phyloP scores from a whole-genome alignment of 2,113 vertebrate genomes.

The Prunella himalayana region DNA sequence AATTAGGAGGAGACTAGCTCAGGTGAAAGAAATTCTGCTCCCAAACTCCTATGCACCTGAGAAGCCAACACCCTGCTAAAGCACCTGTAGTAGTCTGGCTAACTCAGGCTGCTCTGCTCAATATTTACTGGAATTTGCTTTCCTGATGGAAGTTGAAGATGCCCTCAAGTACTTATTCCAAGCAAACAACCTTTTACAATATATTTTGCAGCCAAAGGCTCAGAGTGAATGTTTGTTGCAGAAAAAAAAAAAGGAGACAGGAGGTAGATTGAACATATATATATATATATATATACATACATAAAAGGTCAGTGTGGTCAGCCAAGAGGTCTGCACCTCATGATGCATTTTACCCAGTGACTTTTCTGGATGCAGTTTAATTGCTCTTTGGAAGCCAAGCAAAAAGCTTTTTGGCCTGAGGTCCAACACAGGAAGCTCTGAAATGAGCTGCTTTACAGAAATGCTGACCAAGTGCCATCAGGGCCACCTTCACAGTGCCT shows the following conservation, averaged over 20 bases:
- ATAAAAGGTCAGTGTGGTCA: neutral
- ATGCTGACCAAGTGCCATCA: neutral
- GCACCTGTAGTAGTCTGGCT: neutral
- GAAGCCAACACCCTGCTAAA: neutral
- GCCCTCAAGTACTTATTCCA: neutral
- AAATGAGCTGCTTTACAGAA: neutral
- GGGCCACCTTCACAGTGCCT: neutral
- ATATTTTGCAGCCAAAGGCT: neutral
- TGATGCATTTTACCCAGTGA: neutral
- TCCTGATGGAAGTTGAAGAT: neutral
- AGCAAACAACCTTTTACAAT: neutral
- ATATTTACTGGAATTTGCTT: neutral
- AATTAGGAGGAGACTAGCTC: neutral
- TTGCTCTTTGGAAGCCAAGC: neutral
- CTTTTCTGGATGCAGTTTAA: neutral
- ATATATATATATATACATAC: fast-evolving
- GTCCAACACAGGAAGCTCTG: neutral
- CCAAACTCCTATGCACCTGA: neutral
- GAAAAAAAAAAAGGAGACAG: neutral
- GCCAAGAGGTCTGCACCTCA: neutral
- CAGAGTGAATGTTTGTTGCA: neutral
- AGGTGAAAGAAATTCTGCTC: neutral
- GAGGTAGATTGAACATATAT: neutral
- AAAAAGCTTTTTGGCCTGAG: neutral
- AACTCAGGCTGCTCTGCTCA: neutral